Conservation (phyloP, 2,113 vertebrate genomes). For the Myotis davidii region DNA sequence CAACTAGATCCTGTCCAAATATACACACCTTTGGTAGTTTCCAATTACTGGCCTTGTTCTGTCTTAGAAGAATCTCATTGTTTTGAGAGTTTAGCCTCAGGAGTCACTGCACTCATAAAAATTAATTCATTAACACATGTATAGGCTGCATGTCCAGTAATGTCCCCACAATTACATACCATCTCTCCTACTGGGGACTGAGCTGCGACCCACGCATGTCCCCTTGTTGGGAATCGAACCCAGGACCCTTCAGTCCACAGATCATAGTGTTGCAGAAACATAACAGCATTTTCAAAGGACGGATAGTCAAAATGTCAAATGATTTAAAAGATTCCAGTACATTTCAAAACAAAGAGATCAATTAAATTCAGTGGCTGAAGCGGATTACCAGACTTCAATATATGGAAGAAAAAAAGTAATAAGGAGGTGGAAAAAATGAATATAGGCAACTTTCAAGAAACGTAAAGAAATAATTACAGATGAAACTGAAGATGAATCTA, state of each 20-base stretch:
- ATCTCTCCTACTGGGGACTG: too few species aligned
- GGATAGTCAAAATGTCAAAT: neutral
- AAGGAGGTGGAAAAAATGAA: constrained; percentile 29
- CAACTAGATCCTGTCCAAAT: neutral
- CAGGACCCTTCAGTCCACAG: too few species aligned
- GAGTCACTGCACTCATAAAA: constrained; percentile 8
- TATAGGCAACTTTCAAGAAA: neutral
- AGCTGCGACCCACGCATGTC: too few species aligned
- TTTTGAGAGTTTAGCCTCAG: neutral
- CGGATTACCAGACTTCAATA: neutral
- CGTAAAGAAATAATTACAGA: neutral
- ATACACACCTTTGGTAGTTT: neutral
- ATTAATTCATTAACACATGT: neutral
- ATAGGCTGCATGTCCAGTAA: neutral
- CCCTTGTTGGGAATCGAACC: too few species aligned
- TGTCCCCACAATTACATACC: neutral
- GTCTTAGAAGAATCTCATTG: neutral
- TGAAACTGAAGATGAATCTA: neutral
- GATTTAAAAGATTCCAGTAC: neutral
- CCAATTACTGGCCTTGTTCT: neutral
- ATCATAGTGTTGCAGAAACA: neutral
- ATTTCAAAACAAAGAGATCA: neutral
- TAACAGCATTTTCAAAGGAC: neutral
- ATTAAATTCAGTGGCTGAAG: neutral
- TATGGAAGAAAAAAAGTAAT: neutral